Conservation (phyloP, 2,797 vertebrate species). For the Tolypeutes matacus region DNA sequence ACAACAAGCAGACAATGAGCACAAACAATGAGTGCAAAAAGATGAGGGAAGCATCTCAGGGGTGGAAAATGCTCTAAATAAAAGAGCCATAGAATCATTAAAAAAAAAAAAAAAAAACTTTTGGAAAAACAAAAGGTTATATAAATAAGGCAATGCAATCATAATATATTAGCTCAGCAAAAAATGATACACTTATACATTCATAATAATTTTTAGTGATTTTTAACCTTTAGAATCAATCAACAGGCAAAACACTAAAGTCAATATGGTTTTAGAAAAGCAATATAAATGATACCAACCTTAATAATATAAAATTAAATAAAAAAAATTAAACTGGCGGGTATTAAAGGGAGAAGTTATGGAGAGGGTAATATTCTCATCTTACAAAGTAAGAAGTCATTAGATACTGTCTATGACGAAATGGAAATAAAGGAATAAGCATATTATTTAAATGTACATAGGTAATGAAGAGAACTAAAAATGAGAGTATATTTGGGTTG, state of each 20-base stretch:
- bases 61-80: too few species aligned
- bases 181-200: not conserved
- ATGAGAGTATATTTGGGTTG: not conserved
- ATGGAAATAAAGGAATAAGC: not conserved
- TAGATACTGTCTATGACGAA: not conserved
- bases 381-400: conserved; percentile 13
- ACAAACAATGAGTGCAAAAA: too few species aligned
- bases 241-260: not conserved
- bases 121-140: conserved; percentile 2
- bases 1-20: too few species aligned
- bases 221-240: conserved; percentile 43
- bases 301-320: conserved; percentile 2
- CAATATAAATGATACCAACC: not conserved
- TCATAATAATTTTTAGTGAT: not conserved
- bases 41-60: too few species aligned
- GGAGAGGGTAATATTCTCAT: not conserved
- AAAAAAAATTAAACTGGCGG: not conserved
- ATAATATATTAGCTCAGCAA: not conserved
- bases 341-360: not conserved
- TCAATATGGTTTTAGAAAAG: not conserved
- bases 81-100: too few species aligned
- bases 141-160: not conserved
- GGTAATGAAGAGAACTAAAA: conserved; percentile 18
- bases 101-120: not conserved
- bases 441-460: not conserved